A percentile compares a stretch with the other conserved stretches of the same genome.
These are phyloP conservation scores for Ephialtes manifestator DNA, from an alignment of 2,888 invertebrate species.

Conservation along the genomic window DNA sequence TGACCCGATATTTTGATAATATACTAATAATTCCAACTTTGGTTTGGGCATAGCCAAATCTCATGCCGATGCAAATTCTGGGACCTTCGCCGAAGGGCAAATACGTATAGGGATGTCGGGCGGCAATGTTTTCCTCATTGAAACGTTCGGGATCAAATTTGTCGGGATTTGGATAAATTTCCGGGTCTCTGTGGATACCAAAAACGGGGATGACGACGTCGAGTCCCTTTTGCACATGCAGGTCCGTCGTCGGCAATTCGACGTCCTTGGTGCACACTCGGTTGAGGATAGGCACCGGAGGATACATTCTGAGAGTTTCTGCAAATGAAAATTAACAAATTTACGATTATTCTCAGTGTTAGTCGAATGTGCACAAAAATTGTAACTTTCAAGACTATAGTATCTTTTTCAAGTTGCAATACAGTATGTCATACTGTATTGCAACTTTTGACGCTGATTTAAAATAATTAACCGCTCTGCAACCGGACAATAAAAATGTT, in stretches of 20 bases:
- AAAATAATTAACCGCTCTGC: too few species aligned
- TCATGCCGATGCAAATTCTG: conserved; percentile 57
- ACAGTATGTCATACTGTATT: too few species aligned
- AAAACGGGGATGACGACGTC: conserved; percentile 82
- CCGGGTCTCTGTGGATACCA: conserved; percentile 86
- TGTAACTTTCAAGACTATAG: too few species aligned
- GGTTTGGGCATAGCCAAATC: conserved; percentile 9
- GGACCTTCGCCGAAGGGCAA: conserved; percentile 81
- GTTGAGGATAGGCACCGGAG: conserved; percentile 1
- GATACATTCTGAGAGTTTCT: conserved; percentile 25
- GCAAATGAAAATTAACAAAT: neutral
- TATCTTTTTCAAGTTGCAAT: too few species aligned
- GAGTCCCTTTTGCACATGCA: conserved; percentile 75
- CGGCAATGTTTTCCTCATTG: conserved; percentile 80
- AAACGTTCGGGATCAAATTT: conserved; percentile 36
- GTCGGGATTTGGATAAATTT: conserved; percentile 79
- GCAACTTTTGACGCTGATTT: too few species aligned
- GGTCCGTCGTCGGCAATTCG: conserved; percentile 67
- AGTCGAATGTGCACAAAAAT: too few species aligned
- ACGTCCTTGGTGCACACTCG: neutral
- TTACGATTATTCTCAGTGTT: too few species aligned
- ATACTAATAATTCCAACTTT: conserved; percentile 13
- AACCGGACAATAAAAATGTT: too few species aligned
- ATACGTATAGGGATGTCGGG: conserved; percentile 77
- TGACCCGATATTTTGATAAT: conserved; percentile 14